Base-by-base conservation (phyloP, 2,888 invertebrate species). In the Hirudinaria manillensis region DNA sequence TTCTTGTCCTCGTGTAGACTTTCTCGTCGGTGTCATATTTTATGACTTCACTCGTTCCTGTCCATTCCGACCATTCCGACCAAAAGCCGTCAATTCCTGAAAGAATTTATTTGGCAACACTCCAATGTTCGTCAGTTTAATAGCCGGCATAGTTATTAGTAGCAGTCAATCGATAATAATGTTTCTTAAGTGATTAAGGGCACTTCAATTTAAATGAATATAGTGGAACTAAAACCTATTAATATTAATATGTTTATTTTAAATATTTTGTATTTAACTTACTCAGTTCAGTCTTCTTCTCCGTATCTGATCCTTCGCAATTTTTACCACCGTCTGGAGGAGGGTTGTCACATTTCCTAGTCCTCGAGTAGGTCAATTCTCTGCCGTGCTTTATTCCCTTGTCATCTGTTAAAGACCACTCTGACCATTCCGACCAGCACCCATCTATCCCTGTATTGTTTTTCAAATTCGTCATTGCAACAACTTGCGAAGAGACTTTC, bases 1-100 rank as follows among this genome's bases (percentile, higher is more conserved):
- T 61, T 61, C 61, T 61, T 61, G 61, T 61, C 29, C 61, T 61
- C 29, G 61, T 61, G 61, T 61, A 61, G 10, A n/a, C n/a, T 24
- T 21, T 2, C 3, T 61, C 61, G 13, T 2, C 13, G 29, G 29
- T 61, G 24, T n/a, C 61, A 29, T 24, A 2, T 24, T 61, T 29
- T 4, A 29, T 61, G 4, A 61, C 29, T 16, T 61, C 61, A 61
- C 61, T n/a, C 1, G 61, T 61, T 24, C 10, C 21, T 61, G 61
- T 21, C 61, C 61, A 61, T 61, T 61, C 61, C 4, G 24, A 27
- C 61, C 61, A 61, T 4, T 61, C 24, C 10, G 61, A 61, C 61
- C 61, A 61, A 6, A 7, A 10, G 6, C 61, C 61, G 29, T 29
- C 29, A 61, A 61, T 29, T 27, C 61, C 61, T 61, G 7, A 61